phyloP scores from a whole-genome alignment of 2,888 invertebrate genomes.

The Tenthredo livida region DNA sequence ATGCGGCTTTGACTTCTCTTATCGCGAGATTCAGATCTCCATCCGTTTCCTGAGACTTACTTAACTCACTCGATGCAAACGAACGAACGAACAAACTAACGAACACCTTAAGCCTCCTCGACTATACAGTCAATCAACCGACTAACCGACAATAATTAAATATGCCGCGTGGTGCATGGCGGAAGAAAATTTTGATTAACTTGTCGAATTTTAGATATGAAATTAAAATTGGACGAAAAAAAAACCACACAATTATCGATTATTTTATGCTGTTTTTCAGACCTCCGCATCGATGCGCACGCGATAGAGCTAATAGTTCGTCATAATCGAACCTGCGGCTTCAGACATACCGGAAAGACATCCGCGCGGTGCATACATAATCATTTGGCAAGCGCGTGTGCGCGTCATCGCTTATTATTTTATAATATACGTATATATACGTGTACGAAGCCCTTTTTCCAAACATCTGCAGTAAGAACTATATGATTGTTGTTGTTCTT shows the following conservation, averaged over 20 bases:
- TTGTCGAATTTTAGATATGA: neutral
- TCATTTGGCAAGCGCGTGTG: neutral
- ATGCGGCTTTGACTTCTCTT: neutral
- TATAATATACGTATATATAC: neutral
- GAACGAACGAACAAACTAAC: neutral
- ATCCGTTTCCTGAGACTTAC: neutral
- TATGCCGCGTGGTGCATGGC: neutral
- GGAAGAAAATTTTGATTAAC: neutral
- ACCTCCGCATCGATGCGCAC: neutral
- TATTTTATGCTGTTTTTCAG: neutral
- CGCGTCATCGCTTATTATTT: neutral
- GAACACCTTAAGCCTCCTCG: neutral
- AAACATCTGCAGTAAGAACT: neutral
- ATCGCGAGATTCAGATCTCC: neutral
- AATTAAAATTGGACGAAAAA: neutral
- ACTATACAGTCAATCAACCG: neutral
- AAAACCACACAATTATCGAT: neutral
- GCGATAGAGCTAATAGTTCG: neutral
- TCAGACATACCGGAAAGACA: slow-evolving; percentile 9
- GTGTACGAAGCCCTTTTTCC: neutral
- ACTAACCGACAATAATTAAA: neutral
- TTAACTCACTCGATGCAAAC: neutral
- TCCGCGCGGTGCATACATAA: slow-evolving; percentile 26
- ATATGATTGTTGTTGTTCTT: neutral
- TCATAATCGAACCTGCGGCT: slow-evolving; percentile 11